phyloP scores from a whole-genome alignment of 2,888 invertebrate genomes.

The Nysson spinosus region DNA sequence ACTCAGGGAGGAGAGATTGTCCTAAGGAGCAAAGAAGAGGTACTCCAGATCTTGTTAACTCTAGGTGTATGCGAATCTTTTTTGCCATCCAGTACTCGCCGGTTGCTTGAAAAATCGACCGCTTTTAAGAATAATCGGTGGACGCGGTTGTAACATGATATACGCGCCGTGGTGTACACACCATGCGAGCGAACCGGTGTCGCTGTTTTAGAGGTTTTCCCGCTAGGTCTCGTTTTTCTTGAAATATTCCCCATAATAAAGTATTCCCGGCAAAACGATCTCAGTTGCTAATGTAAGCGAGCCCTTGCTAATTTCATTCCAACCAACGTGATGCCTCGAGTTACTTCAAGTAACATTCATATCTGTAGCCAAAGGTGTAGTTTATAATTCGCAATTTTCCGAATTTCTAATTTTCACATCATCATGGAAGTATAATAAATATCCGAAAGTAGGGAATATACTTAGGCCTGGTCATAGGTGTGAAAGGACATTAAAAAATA shows the following conservation, averaged over 20 bases:
- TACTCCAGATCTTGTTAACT: not conserved
- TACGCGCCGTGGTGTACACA: constrained; percentile 40
- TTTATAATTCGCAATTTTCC: too few species aligned
- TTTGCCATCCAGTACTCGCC: constrained; percentile 25
- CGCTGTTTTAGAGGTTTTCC: constrained; percentile 42
- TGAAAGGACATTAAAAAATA: too few species aligned
- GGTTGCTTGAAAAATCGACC: constrained; percentile 44
- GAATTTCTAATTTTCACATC: too few species aligned
- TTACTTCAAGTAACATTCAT: too few species aligned
- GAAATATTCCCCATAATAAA: constrained; percentile 4
- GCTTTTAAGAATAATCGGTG: constrained; percentile 60
- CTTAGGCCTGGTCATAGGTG: too few species aligned
- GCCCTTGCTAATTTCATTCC: too few species aligned
- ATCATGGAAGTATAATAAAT: too few species aligned
- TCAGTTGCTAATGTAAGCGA: too few species aligned
- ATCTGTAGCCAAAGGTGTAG: too few species aligned
- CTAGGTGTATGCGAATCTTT: constrained; percentile 21
- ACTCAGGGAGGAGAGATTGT: not conserved
- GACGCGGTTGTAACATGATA: constrained; percentile 62
- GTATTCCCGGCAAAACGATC: too few species aligned
- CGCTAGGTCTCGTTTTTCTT: constrained; percentile 13
- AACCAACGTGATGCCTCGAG: too few species aligned
- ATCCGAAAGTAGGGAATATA: too few species aligned
- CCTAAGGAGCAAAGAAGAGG: constrained; percentile 3
- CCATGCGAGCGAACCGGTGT: constrained; percentile 38